A percentile compares a stretch with the other conserved stretches of the same genome.
These are phyloP conservation scores for Pasiphila rectangulata DNA, from an alignment of 2,888 invertebrate genomes.

Conservation along the genomic window DNA sequence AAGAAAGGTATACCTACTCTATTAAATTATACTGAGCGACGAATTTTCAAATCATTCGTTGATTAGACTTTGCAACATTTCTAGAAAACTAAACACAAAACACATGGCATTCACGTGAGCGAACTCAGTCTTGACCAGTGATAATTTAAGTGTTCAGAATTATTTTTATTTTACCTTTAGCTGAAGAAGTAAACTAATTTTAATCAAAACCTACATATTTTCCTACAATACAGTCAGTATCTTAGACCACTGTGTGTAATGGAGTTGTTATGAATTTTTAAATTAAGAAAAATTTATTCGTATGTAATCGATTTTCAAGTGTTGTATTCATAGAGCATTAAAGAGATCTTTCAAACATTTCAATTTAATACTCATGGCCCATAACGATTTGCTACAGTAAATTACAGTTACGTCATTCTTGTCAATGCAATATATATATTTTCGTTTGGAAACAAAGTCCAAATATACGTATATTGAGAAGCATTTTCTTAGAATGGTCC, in stretches of 20 bases:
- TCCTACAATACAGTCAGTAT: slow-evolving; percentile 2
- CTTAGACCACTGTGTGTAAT: no score
- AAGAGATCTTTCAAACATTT: background rate
- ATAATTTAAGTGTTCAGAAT: no score
- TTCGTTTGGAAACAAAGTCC: slow-evolving; percentile 6
- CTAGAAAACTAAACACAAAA: no score
- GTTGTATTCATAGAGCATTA: background rate
- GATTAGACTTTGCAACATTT: no score
- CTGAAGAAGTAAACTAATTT: background rate
- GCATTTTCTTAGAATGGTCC: slow-evolving; percentile 19
- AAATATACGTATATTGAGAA: slow-evolving; percentile 15
- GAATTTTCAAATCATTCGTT: no score
- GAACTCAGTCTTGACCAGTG: no score
- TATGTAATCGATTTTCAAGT: background rate
- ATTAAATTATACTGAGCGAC: no score
- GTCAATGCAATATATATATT: slow-evolving; percentile 6
- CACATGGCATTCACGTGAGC: no score
- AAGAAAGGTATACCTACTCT: no score
- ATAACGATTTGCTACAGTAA: background rate
- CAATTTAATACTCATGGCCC: background rate
- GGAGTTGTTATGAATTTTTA: no score
- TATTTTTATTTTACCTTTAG: no score
- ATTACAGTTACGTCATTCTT: slow-evolving; percentile 13
- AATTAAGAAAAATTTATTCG: no score
- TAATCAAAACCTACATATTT: background rate